These are phyloP conservation scores for Streptopelia turtur DNA, from an alignment of 2,797 vertebrate species.

Conservation along the genomic window DNA sequence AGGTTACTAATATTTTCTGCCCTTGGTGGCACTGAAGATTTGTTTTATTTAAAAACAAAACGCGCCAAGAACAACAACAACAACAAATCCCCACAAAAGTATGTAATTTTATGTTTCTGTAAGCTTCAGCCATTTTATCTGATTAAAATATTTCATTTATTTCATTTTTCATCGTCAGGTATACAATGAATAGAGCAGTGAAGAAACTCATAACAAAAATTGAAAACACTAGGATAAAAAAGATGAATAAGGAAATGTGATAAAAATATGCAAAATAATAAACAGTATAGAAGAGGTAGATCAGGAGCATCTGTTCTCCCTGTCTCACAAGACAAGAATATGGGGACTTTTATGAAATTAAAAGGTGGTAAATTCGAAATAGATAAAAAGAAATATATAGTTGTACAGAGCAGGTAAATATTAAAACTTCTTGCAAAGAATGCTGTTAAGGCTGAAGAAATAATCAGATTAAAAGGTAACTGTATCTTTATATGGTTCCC, in stretches of 20 bases:
- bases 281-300: conserved; percentile 14
- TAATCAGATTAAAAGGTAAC: conserved; percentile 1
- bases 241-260: background rate
- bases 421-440: conserved; percentile 27
- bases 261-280: conserved; percentile 58
- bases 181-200: conserved; percentile 20
- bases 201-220: conserved; percentile 53
- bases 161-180: conserved; percentile 26
- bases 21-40: background rate
- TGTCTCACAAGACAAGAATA: conserved; percentile 25
- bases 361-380: conserved; percentile 15
- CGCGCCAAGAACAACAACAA: too few relatives aligned
- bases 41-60: background rate
- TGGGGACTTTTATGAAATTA: conserved; percentile 30
- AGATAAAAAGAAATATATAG: conserved; percentile 45
- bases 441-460: background rate
- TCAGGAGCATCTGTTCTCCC: conserved; percentile 40
- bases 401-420: conserved; percentile 1
- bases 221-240: conserved; percentile 28
- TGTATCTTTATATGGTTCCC: background rate
- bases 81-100: background rate
- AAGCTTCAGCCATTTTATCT: conserved; percentile 32
- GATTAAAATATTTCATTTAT: conserved; percentile 28
- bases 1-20: background rate
- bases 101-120: background rate